Evolutionary conservation across 2,113 vertebrate genomes (phyloP).

Genomic region (Danio rerio): GRCz12tu NC_133184.1:26894001-26894500

Average conservation of each 20-base stretch:
- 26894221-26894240: neutral
- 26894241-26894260: neutral
- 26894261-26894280: neutral
- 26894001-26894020: too few relatives aligned
- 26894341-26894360: neutral
- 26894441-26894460: conserved; percentile 14
- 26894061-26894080: too few relatives aligned
- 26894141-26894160: too few relatives aligned
- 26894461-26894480: conserved; percentile 31
- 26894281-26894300: neutral
- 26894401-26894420: neutral
- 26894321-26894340: conserved; percentile 19
- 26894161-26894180: too few relatives aligned
- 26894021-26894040: too few relatives aligned
- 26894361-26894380: neutral
- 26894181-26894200: too few relatives aligned
- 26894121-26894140: too few relatives aligned
- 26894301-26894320: neutral
- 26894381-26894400: neutral
- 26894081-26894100: too few relatives aligned
- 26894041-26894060: too few relatives aligned
- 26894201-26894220: too few relatives aligned
- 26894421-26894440: conserved; percentile 4
- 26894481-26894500: conserved; percentile 2
- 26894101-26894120: too few relatives aligned